Percentiles rank a stretch among this genome's conserved stretches.
phyloP scores from a whole-genome alignment of 2,888 invertebrate species.

The Pachliopta kotzebuea region DNA sequence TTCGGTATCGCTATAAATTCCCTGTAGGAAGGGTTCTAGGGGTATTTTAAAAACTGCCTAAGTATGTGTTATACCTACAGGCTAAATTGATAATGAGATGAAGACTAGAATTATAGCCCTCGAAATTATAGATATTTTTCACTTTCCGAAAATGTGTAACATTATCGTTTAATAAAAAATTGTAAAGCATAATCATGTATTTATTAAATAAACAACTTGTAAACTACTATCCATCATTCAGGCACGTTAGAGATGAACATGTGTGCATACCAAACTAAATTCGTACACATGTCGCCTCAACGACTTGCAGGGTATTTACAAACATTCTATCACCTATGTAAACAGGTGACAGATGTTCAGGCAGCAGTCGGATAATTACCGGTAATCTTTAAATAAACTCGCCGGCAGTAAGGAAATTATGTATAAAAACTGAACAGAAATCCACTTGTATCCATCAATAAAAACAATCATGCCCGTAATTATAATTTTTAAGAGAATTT shows the following conservation, averaged over 20 bases:
- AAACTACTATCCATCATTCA: not conserved
- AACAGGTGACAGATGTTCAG: slow-evolving; percentile 19
- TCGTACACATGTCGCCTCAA: not conserved
- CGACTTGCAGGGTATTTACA: slow-evolving; percentile 2
- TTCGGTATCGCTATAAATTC: too few species aligned
- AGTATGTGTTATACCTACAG: too few species aligned
- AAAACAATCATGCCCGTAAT: slow-evolving; percentile 17
- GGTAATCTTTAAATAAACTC: slow-evolving; percentile 12
- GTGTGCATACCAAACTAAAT: not conserved
- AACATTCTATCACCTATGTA: slow-evolving; percentile 2
- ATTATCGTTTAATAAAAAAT: not conserved
- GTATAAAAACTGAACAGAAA: slow-evolving; percentile 8
- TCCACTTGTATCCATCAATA: slow-evolving; percentile 6
- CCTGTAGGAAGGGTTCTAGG: too few species aligned
- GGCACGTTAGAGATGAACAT: not conserved
- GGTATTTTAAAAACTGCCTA: too few species aligned
- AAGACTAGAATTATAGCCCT: too few species aligned
- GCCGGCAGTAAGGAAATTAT: slow-evolving; percentile 9
- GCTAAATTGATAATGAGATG: too few species aligned
- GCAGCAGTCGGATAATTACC: slow-evolving; percentile 3
- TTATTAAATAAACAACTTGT: not conserved
- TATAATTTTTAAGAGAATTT: slow-evolving; percentile 29
- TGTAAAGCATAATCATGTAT: not conserved
- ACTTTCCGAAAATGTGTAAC: too few species aligned
- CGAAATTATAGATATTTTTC: too few species aligned